phyloP scores from a whole-genome alignment of 1,140 invertebrate genomes.

The Episyrphus balteatus region DNA sequence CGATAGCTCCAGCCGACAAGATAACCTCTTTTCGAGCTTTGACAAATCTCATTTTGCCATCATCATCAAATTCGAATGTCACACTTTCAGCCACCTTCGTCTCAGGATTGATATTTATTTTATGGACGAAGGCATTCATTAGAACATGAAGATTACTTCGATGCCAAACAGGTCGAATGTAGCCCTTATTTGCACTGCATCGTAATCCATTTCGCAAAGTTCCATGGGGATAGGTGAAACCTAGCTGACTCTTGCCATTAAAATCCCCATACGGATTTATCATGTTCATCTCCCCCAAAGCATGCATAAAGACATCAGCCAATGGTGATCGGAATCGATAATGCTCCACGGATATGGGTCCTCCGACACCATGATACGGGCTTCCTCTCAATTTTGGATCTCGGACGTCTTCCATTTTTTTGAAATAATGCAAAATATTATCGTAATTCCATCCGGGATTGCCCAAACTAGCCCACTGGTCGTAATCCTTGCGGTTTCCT shows the following conservation, averaged over 20 bases:
- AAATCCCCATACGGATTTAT: slow-evolving; percentile 53
- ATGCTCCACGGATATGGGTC: slow-evolving; percentile 55
- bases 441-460: slow-evolving; percentile 65
- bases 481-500: slow-evolving; percentile 75
- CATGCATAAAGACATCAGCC: slow-evolving; percentile 51
- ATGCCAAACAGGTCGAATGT: slow-evolving; percentile 55
- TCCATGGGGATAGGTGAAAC: slow-evolving; percentile 60
- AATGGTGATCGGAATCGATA: slow-evolving; percentile 51
- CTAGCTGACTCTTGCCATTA: slow-evolving; percentile 62
- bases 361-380: slow-evolving; percentile 56
- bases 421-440: slow-evolving; percentile 72
- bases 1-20: slow-evolving; percentile 57
- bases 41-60: slow-evolving; percentile 37
- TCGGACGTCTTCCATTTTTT: slow-evolving; percentile 58
- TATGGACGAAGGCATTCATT: slow-evolving; percentile 50
- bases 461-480: slow-evolving; percentile 62
- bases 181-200: slow-evolving; percentile 73
- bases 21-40: slow-evolving; percentile 55
- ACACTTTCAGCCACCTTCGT: slow-evolving; percentile 50
- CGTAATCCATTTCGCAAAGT: slow-evolving; percentile 71
- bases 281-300: slow-evolving; percentile 41
- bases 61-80: slow-evolving; percentile 48
- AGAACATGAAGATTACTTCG: slow-evolving; percentile 64
- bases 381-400: slow-evolving; percentile 35
- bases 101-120: slow-evolving; percentile 48